phyloP scores from a whole-genome alignment of 2,888 invertebrate species.

The Tachystola acroxantha region DNA sequence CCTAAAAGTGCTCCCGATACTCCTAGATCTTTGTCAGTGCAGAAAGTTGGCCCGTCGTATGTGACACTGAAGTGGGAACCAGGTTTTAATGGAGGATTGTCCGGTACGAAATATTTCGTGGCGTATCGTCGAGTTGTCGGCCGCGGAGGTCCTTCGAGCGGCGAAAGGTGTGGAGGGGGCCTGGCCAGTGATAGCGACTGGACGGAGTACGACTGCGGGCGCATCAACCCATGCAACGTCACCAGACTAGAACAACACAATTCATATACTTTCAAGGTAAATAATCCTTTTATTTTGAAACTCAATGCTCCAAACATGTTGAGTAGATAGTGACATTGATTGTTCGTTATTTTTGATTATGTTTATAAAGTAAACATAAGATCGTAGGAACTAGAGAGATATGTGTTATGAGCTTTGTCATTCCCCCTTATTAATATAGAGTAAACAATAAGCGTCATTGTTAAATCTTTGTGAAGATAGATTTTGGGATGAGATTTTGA shows the following conservation, averaged over 20 bases:
- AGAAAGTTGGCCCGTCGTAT: conserved; percentile 87
- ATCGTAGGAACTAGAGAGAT: neutral
- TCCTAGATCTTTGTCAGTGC: conserved; percentile 84
- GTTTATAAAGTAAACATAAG: neutral
- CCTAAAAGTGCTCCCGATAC: conserved; percentile 93
- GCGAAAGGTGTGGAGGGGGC: conserved; percentile 47
- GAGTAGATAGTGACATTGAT: neutral
- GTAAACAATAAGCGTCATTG: too few relatives aligned
- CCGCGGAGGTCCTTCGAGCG: conserved; percentile 73
- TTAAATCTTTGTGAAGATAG: too few relatives aligned
- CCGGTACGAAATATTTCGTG: conserved; percentile 92
- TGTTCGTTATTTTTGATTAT: conserved; percentile 7
- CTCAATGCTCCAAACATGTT: neutral
- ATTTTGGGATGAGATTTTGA: too few relatives aligned
- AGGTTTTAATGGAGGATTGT: conserved; percentile 93
- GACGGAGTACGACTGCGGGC: conserved; percentile 91
- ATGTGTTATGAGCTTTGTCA: neutral
- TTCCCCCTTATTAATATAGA: too few relatives aligned
- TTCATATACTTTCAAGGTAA: conserved; percentile 90
- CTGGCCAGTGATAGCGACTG: conserved; percentile 79
- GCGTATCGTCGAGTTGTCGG: conserved; percentile 84
- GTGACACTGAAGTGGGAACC: conserved; percentile 92
- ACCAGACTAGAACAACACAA: conserved; percentile 91
- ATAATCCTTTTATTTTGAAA: neutral
- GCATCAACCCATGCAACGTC: conserved; percentile 92